phyloP scores from a whole-genome alignment of 2,113 vertebrate species.

The Brachionichthys hirsutus region DNA sequence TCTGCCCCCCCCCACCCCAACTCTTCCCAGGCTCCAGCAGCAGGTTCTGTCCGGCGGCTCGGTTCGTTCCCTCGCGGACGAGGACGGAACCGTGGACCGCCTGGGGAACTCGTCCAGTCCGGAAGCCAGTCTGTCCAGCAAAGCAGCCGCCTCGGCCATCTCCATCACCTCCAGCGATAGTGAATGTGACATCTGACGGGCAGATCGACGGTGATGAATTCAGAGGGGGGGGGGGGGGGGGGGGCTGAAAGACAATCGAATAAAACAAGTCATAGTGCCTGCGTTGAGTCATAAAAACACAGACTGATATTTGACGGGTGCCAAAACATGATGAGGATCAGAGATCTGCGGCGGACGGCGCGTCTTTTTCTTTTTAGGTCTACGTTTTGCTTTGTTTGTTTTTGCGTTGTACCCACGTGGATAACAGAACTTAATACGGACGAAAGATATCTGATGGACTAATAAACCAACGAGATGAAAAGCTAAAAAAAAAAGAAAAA shows the following conservation, averaged over 20 bases:
- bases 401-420: constrained; percentile 67
- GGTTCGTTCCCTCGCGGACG: constrained; percentile 85
- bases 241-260: constrained; percentile 77
- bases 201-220: constrained; percentile 48
- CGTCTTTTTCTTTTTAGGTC: constrained; percentile 63
- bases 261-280: constrained; percentile 78
- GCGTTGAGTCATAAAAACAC: constrained; percentile 64
- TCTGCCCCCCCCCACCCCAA: constrained; percentile 22
- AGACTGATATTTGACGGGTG: constrained; percentile 65
- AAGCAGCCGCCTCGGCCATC: constrained; percentile 95
- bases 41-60: constrained; percentile 91
- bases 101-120: constrained; percentile 89
- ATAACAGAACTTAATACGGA: constrained; percentile 65
- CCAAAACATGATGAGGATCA: constrained; percentile 66
- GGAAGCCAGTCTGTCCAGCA: constrained; percentile 93
- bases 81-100: constrained; percentile 86
- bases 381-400: constrained; percentile 34
- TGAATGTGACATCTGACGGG: constrained; percentile 95
- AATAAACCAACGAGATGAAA: constrained; percentile 66
- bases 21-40: constrained; percentile 89
- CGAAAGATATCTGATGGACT: constrained; percentile 62
- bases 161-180: constrained; percentile 99
- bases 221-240: constrained; percentile 55
- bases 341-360: constrained; percentile 60
- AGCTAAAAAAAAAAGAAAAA: constrained; percentile 15